Evolutionary conservation across 2,113 vertebrate species (phyloP), one percentile per base, ranked within the genome.

Genomic region (Manacus vitellinus): DNA sequence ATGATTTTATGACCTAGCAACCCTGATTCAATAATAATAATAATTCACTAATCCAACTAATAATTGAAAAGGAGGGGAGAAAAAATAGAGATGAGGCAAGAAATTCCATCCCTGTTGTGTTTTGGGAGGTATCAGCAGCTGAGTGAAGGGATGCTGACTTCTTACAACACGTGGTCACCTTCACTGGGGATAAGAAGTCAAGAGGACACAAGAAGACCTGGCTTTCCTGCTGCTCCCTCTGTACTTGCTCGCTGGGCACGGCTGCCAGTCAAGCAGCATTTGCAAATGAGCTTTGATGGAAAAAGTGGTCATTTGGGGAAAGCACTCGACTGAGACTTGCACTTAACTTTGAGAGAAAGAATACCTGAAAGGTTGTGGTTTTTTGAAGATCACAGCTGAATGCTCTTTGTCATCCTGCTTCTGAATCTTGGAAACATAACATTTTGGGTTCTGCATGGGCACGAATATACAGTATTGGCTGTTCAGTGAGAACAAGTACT

Each of bases 391-490:
- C 51, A 18, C 51, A 88, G 49, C 31, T 3, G 4, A 82, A 46
- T 35, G 58, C n/a, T 85, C 25, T 93, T 84, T 55, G 41, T 92
- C 49, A 11, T 95, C 92, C 55, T 86, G 58, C 55, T 88, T 88
- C 78, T 76, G 71, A 70, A 28, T 75, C 41, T 46, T 55, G 61
- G 73, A 84, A 91, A 44, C 25, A 6, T 43, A 85, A 37, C 20
- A 27, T 79, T 85, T 83, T 70, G 63, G 82, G 33, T 89, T 87
- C 78, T 51, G 33, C 13, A 5, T 62, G 41, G 46, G 30, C 41
- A 15, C 46, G 79, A 82, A 21, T 83, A 14, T 58, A 61, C 28
- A 33, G 55, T 41, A 9, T 73, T 93, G 37, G 76, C 75, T 70
- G 14, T 41, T 88, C 80, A 23, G 54, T 44, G 44, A 63, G 62